Percentiles rank a stretch among this genome's conserved stretches.
Evolutionary conservation across 2,113 vertebrate species (phyloP).

Genomic region (Jacana jacana): DNA sequence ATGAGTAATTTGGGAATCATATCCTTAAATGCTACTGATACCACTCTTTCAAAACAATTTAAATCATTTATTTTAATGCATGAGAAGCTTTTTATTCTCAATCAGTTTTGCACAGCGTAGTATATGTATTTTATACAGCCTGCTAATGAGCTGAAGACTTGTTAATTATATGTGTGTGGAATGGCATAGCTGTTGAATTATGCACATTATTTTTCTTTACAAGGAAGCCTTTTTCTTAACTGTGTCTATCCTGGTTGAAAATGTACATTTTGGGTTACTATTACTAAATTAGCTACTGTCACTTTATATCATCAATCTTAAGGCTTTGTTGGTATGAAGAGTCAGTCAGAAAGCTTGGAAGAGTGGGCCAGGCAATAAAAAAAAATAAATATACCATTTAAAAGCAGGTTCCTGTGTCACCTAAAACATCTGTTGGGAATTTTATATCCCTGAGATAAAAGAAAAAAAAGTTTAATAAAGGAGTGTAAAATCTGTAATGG

Average conservation of each 20-base stretch:
- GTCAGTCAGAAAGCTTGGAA: background rate
- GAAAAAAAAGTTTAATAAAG: background rate
- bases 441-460: background rate
- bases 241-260: background rate
- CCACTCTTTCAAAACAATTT: conserved; percentile 9
- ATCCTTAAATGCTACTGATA: background rate
- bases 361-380: background rate
- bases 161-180: conserved; percentile 61
- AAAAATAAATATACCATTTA: background rate
- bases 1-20: background rate
- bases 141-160: conserved; percentile 63
- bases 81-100: conserved; percentile 47
- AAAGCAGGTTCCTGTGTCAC: background rate
- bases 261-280: background rate
- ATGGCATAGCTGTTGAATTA: conserved; percentile 54
- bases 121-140: conserved; percentile 64
- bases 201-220: conserved; percentile 54
- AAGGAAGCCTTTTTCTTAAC: background rate
- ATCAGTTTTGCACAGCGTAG: conserved; percentile 47
- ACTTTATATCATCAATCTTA: background rate
- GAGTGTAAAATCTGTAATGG: background rate
- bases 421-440: background rate
- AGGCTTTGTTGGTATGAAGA: background rate
- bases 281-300: background rate
- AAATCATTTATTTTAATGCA: conserved; percentile 53